Evolutionary conservation across 2,888 invertebrate species (phyloP), one percentile per base, ranked within the genome.

Genomic region (Bruchidius siliquastri): DNA sequence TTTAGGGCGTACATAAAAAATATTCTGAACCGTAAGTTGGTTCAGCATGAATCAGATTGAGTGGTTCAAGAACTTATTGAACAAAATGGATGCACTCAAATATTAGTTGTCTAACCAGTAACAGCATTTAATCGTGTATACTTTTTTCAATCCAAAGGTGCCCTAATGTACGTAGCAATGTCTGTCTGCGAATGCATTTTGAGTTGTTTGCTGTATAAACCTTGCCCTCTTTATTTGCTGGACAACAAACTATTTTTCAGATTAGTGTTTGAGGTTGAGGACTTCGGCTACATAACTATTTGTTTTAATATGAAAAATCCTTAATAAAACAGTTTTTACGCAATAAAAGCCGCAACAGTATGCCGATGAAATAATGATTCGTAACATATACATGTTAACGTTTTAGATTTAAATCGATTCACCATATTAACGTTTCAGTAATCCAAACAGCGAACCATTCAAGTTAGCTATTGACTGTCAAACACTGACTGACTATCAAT

Each of bases 401-500:
- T 49, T 49, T 49, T 49, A 49, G 49, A 49, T 79, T 71, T 67
- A 68, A 68, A 69, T 69, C 70, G 69, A 71, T 71, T 69, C 73
- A 66, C 68, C 21, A 20, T 71, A 68, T 71, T 71, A 73, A 69
- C 73, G 71, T 71, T 73, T 76, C 81, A 79, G 80, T 83, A 83
- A 82, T 83, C 82, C 83, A 79, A 78, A 81, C 79, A 81, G 82
- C 82, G 83, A 83, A 77, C 82, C 82, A 71, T 73, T 73, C 71
- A 71, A 71, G 73, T 84, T 84, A 82, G 75, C 81, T 49, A 49
- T 49, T 49, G 49, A 49, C 49, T 49, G 49, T 49, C 49, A 49
- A 49, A 49, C 49, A 18, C 49, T 49, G 49, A 18, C 49, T 49
- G 49, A 49, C 49, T 49, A 18, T 49, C 18, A 49, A 49, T 49